These are phyloP conservation scores for Turdus rufiventris DNA, from an alignment of 2,113 vertebrate genomes.

Conservation along the genomic window DNA sequence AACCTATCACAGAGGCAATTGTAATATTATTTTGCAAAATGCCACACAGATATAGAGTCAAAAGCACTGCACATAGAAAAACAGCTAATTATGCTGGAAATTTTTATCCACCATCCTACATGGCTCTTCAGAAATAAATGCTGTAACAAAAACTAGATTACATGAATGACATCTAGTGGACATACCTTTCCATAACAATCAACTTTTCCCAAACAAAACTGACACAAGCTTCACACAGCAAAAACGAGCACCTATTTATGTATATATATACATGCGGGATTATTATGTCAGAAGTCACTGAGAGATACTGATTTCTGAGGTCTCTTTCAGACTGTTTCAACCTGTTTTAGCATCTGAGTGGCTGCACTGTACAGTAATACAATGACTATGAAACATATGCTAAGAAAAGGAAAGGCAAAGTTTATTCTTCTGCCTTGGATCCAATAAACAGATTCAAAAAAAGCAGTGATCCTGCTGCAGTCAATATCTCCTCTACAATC, in stretches of 20 bases:
- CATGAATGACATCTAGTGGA: conserved; percentile 79
- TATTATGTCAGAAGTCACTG: neutral
- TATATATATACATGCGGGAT: neutral
- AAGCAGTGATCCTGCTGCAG: neutral
- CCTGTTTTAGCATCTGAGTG: neutral
- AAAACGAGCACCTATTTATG: neutral
- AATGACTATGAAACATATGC: neutral
- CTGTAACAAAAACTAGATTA: conserved; percentile 62
- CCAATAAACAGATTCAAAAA: neutral
- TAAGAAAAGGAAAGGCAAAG: neutral
- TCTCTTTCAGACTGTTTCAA: neutral
- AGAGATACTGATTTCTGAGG: neutral
- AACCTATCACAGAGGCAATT: neutral
- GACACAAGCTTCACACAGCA: neutral
- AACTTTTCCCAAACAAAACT: neutral
- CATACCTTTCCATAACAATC: conserved; percentile 8
- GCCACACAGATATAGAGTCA: neutral
- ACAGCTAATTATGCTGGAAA: neutral
- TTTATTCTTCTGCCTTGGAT: neutral
- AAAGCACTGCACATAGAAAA: conserved; percentile 13
- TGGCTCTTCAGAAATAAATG: neutral
- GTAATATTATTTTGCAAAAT: conserved; percentile 24
- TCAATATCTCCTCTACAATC: neutral
- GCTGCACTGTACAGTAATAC: neutral
- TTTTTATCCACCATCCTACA: neutral